Conservation (phyloP, 2,888 invertebrate genomes). For the Meandrusa payeni region DNA sequence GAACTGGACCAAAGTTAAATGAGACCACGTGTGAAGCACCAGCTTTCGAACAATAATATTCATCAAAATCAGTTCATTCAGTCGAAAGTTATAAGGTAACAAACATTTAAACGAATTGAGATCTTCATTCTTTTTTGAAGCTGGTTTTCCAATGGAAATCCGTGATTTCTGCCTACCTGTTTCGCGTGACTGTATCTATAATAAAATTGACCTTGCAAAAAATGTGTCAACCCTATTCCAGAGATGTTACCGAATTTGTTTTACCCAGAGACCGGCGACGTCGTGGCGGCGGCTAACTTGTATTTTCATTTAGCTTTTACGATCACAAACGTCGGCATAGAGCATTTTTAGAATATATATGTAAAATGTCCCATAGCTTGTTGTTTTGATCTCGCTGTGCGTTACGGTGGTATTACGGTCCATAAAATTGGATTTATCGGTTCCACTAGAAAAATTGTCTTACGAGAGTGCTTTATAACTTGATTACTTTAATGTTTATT, state of each 20-base stretch:
- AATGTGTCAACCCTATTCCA: conserved; percentile 31
- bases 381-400: conserved; percentile 29
- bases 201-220: too few relatives aligned
- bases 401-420: conserved; percentile 26
- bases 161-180: too few relatives aligned
- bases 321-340: conserved; percentile 46
- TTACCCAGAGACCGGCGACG: conserved; percentile 36
- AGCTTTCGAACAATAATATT: too few relatives aligned
- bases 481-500: too few relatives aligned
- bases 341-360: conserved; percentile 14
- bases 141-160: too few relatives aligned
- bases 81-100: too few relatives aligned
- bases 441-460: conserved; percentile 15
- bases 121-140: too few relatives aligned
- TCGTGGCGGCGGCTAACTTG: conserved; percentile 37
- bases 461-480: neutral
- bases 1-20: too few relatives aligned
- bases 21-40: too few relatives aligned
- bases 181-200: too few relatives aligned
- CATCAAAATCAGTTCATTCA: too few relatives aligned
- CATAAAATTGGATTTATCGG: conserved; percentile 31
- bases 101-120: too few relatives aligned
- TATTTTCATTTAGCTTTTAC: conserved; percentile 61
- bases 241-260: conserved; percentile 38
- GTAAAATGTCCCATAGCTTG: conserved; percentile 10